These are phyloP conservation scores for Rhizoglyphus robini DNA, from an alignment of 1,140 invertebrate genomes.

Conservation along the genomic window DNA sequence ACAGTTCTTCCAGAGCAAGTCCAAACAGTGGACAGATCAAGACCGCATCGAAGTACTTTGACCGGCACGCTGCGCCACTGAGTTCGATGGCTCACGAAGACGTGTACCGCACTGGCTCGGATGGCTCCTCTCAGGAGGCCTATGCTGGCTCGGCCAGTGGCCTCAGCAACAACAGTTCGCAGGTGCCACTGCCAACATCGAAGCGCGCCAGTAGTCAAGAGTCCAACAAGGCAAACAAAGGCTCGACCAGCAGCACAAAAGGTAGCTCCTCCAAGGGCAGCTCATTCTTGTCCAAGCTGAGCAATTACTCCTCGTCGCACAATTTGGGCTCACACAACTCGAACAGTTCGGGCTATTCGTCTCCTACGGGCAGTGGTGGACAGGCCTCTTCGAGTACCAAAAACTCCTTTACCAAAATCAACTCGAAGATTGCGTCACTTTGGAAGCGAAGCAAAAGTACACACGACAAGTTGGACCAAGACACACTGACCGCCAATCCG, in stretches of 20 bases:
- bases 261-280: neutral
- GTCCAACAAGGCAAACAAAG: neutral
- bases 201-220: neutral
- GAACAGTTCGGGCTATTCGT: neutral
- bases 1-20: neutral
- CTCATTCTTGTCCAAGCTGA: neutral
- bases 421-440: constrained; percentile 1
- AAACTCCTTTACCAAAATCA: neutral
- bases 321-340: neutral
- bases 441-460: constrained; percentile 1
- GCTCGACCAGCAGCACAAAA: neutral
- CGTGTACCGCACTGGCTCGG: neutral
- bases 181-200: neutral
- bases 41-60: constrained; percentile 6
- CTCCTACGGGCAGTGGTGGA: too few relatives aligned
- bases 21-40: neutral
- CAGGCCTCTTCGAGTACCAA: too few relatives aligned
- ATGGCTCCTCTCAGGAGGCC: neutral
- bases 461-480: constrained; percentile 2
- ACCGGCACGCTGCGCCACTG: neutral
- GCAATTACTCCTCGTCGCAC: neutral
- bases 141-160: neutral
- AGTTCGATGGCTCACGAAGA: neutral
- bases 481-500: neutral
- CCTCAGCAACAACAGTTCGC: neutral